Percentiles rank a stretch among this genome's conserved stretches.
These are phyloP conservation scores for Procambarus virginalis DNA, from an alignment of 1,140 invertebrate genomes.

Conservation along the genomic window DNA sequence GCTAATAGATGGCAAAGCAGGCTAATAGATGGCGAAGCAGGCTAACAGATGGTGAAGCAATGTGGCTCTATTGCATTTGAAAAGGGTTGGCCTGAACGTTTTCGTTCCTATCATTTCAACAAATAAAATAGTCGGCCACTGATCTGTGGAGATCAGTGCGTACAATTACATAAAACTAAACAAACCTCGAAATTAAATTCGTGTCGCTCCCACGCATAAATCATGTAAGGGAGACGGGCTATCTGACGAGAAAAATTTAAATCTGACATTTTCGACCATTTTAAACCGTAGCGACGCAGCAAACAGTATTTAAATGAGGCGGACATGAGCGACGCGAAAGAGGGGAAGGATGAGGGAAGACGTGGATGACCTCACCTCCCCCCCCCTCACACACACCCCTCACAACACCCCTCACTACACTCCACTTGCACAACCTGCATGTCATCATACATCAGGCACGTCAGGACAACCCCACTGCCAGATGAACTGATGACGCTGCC, in stretches of 20 bases:
- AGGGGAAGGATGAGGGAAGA: neutral
- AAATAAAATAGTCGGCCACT: neutral
- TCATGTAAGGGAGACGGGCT: neutral
- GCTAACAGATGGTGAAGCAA: no score
- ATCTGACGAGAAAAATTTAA: no score
- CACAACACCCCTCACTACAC: no score
- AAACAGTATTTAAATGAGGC: neutral
- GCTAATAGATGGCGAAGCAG: no score
- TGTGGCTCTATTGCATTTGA: no score
- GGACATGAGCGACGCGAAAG: neutral
- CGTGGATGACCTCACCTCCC: neutral
- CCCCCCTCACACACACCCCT: no score
- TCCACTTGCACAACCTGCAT: no score
- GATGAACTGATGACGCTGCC: no score
- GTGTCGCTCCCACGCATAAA: slow-evolving; percentile 9
- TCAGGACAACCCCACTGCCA: no score
- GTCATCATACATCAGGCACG: no score
- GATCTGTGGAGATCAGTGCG: neutral
- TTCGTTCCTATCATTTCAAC: neutral
- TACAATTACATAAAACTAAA: slow-evolving; percentile 29
- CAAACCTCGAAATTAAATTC: slow-evolving; percentile 28
- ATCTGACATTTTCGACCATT: neutral
- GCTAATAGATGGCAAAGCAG: no score
- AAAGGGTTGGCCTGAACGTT: no score
- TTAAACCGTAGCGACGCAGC: neutral